Conservation (phyloP, 2,113 vertebrate species). For the Peromyscus californicus region DNA sequence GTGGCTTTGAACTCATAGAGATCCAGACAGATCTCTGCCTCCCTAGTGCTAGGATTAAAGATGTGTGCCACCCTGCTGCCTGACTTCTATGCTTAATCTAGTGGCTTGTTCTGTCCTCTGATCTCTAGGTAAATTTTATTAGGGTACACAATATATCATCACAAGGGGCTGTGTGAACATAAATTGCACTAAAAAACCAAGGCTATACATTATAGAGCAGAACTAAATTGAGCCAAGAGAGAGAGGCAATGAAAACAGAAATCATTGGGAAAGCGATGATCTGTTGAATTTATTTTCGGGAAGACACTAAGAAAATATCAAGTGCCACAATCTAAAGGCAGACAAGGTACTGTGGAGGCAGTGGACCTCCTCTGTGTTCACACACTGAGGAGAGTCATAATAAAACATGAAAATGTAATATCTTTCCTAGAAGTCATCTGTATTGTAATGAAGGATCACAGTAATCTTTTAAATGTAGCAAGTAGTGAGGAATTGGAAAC, state of each 20-base stretch:
- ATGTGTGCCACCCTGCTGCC: too few species aligned
- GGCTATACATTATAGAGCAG: not conserved
- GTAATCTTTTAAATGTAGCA: not conserved
- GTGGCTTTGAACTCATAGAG: too few species aligned
- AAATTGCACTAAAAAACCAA: not conserved
- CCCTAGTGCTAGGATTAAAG: too few species aligned
- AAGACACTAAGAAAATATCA: not conserved
- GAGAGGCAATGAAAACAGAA: not conserved
- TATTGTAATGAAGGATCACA: not conserved
- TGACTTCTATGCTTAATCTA: too few species aligned
- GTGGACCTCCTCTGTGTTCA: not conserved
- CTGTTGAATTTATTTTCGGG: constrained; percentile 14
- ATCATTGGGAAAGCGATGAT: not conserved
- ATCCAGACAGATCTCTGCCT: too few species aligned
- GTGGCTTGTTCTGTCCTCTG: too few species aligned
- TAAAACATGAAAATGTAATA: not conserved
- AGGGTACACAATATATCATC: too few species aligned
- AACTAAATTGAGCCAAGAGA: not conserved
- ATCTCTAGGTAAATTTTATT: too few species aligned
- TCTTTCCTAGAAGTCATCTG: constrained; percentile 16
- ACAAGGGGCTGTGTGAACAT: not conserved
- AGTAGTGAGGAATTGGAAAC: not conserved
- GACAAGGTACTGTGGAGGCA: not conserved
- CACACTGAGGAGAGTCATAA: not conserved
- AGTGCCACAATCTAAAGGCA: not conserved